Conservation (phyloP, 2,888 invertebrate species). For the Cheilosia impressa region DNA sequence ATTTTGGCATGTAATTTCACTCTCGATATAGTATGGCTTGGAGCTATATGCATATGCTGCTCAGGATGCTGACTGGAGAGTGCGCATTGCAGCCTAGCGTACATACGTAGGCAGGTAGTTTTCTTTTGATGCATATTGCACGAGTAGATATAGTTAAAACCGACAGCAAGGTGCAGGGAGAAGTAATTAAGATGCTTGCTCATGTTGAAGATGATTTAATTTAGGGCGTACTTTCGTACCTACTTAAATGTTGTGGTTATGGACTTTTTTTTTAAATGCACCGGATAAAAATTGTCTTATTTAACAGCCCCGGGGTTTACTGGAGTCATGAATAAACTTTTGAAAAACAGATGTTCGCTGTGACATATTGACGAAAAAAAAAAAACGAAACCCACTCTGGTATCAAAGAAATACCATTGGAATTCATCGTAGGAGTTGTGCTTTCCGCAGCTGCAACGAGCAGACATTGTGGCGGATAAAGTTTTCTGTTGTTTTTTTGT, state of each 20-base stretch:
- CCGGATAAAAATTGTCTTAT: too few relatives aligned
- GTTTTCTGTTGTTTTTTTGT: neutral
- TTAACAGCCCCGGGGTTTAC: too few relatives aligned
- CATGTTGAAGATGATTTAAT: slow-evolving; percentile 42
- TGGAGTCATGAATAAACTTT: slow-evolving; percentile 20
- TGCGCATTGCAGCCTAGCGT: slow-evolving; percentile 55
- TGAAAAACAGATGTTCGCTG: slow-evolving; percentile 50
- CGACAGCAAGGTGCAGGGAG: slow-evolving; percentile 24
- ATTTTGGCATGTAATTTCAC: slow-evolving; percentile 62
- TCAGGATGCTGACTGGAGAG: slow-evolving; percentile 51
- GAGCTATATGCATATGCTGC: slow-evolving; percentile 2
- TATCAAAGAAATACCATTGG: slow-evolving; percentile 40
- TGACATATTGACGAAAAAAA: neutral
- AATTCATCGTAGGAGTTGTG: slow-evolving; percentile 34
- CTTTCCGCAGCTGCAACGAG: slow-evolving; percentile 22
- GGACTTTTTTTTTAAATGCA: too few relatives aligned
- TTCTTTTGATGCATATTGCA: slow-evolving; percentile 32
- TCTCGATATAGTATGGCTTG: slow-evolving; percentile 51
- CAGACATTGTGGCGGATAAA: slow-evolving; percentile 5
- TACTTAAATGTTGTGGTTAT: neutral
- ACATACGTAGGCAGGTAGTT: neutral
- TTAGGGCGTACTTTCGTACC: slow-evolving; percentile 14
- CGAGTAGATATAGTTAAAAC: slow-evolving; percentile 21
- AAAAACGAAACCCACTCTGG: slow-evolving; percentile 11
- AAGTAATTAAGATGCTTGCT: slow-evolving; percentile 55